Conservation (phyloP, 23 tunicate genomes). For the Diplosoma virens region DNA sequence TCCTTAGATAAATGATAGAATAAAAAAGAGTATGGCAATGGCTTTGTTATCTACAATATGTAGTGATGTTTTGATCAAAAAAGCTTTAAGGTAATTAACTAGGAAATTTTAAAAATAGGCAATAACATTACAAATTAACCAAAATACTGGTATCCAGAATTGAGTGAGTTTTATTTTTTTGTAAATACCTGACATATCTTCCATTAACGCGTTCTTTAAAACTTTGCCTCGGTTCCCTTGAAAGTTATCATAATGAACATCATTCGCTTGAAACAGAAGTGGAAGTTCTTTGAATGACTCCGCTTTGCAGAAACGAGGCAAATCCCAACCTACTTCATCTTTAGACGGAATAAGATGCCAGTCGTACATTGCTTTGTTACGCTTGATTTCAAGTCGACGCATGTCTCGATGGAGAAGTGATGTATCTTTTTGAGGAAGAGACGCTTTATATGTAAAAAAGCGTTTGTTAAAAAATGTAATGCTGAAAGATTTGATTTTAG, state of each 20-base stretch:
- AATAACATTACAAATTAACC: too few species aligned
- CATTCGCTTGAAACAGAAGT: conserved; percentile 19
- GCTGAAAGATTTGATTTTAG: background rate
- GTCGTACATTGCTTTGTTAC: background rate
- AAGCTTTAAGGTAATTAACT: too few species aligned
- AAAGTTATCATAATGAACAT: background rate
- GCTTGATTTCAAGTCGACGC: conserved; percentile 2
- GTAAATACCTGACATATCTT: background rate
- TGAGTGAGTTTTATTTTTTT: too few species aligned
- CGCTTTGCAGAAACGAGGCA: conserved; percentile 50
- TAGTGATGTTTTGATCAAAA: too few species aligned
- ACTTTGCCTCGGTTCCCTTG: background rate
- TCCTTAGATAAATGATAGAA: too few species aligned
- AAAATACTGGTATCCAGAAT: too few species aligned
- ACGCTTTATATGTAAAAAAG: too few species aligned
- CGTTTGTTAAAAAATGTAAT: background rate
- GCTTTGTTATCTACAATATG: too few species aligned
- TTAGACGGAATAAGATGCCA: conserved; percentile 38
- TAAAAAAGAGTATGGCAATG: too few species aligned
- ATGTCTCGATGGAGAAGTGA: background rate
- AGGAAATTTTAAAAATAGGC: too few species aligned
- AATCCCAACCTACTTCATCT: conserved; percentile 30
- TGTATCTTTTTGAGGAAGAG: conserved; percentile 28
- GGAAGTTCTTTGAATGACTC: conserved; percentile 28
- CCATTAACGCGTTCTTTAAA: background rate